Evolutionary conservation across 2,797 vertebrate genomes (phyloP).

Genomic region (Anguilla megastoma): DNA sequence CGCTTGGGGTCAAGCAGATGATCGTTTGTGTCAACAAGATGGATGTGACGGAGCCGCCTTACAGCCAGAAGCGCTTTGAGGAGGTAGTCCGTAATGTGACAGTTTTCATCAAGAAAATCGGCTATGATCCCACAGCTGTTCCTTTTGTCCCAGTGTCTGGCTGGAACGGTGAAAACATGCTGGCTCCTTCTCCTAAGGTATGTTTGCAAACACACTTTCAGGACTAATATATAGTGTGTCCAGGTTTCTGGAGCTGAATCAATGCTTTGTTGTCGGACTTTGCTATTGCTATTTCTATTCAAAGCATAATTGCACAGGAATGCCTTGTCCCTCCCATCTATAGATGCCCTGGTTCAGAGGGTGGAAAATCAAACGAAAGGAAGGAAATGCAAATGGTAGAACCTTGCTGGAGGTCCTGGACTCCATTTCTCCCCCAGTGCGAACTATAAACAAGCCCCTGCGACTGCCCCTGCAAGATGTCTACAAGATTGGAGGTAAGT

Average conservation of each 20-base stretch:
- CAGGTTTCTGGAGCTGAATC: background rate
- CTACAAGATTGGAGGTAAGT: slow-evolving; percentile 77
- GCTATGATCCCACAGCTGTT: slow-evolving; percentile 67
- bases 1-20: slow-evolving; percentile 80
- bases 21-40: slow-evolving; percentile 82
- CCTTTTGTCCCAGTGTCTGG: slow-evolving; percentile 77
- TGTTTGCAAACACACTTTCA: background rate
- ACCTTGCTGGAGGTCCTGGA: slow-evolving; percentile 78
- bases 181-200: slow-evolving; percentile 73
- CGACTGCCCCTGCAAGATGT: slow-evolving; percentile 79
- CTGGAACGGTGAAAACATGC: slow-evolving; percentile 80
- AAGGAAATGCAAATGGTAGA: slow-evolving; percentile 62
- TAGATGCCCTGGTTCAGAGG: slow-evolving; percentile 81
- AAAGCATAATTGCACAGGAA: background rate
- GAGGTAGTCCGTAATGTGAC: slow-evolving; percentile 72
- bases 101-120: slow-evolving; percentile 77
- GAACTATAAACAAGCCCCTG: slow-evolving; percentile 72
- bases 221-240: background rate
- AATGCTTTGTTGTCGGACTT: background rate
- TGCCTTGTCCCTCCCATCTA: background rate
- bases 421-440: slow-evolving; percentile 68
- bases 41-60: slow-evolving; percentile 76
- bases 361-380: slow-evolving; percentile 68
- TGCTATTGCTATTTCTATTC: background rate
- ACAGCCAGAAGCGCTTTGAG: slow-evolving; percentile 74